Conservation (phyloP, 2,113 vertebrate species). For the Meles meles region DNA sequence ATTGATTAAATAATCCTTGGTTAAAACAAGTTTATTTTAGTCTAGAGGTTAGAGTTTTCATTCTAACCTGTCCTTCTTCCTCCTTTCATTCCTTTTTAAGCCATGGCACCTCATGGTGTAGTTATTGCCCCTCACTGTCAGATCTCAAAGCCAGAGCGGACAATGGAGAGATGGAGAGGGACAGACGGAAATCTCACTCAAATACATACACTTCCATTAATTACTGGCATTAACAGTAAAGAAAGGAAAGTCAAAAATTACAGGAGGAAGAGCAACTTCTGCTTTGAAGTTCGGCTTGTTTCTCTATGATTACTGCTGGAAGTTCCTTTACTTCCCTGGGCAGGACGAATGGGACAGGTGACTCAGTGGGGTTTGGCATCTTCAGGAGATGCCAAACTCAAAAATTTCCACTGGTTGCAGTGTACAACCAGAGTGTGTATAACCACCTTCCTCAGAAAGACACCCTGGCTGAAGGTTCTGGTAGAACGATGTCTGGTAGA, state of each 20-base stretch:
- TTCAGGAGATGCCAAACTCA: neutral
- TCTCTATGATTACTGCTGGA: neutral
- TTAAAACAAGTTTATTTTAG: constrained; percentile 26
- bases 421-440: neutral
- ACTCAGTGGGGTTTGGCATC: neutral
- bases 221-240: constrained; percentile 16
- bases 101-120: neutral
- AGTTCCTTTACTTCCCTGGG: neutral
- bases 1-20: constrained; percentile 15
- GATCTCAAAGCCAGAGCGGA: neutral
- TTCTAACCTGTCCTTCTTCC: neutral
- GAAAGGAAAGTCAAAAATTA: constrained; percentile 37
- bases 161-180: constrained; percentile 1
- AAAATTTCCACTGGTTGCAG: neutral
- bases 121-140: neutral
- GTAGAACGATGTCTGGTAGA: neutral
- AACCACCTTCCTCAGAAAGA: neutral
- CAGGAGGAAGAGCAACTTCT: neutral
- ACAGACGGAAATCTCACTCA: neutral
- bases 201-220: constrained; percentile 37
- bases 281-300: neutral
- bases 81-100: neutral
- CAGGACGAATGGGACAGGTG: neutral
- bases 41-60: neutral
- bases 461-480: neutral